Base-by-base conservation (phyloP, 53 echinoderm and acorn worm genomes). In the Mesocentrotus franciscanus region DNA sequence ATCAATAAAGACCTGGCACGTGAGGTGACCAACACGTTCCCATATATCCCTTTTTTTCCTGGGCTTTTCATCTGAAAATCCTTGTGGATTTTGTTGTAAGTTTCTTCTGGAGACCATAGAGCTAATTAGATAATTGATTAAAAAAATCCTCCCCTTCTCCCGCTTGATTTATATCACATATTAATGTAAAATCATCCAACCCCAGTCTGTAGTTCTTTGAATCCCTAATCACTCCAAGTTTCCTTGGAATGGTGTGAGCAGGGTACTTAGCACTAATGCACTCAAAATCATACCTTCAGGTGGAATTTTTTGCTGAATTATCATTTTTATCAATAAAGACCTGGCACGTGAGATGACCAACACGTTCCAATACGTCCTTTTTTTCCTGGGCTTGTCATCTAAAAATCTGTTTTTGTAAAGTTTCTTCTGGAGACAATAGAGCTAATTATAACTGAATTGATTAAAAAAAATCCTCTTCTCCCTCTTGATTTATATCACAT, bases 1-100 rank as follows among this genome's bases (percentile, higher is more conserved):
- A 27, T 26, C n/a, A 26, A 87, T 57, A 1, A 11, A 56, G 58
- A 56, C 13, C n/a, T 87, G 20, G 87, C 87, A 87, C 58, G 27
- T 87, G 87, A 57, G 24, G 27, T 58, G 14, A 33, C 85, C 85
- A 85, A 57, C n/a, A 85, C 85, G 85, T 57, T 85, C 85, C 85
- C n/a, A n/a, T 26, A 8, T 8, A 71, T n/a, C n/a, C 71, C 27
- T n/a, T n/a, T n/a, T n/a, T n/a, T n/a, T n/a, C n/a, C n/a, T n/a
- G 24, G 72, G 22, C 8, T 71, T n/a, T n/a, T n/a, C n/a, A n/a
- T n/a, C n/a, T n/a, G n/a, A n/a, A n/a, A 74, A 27, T 75, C 30
- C n/a, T n/a, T n/a, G n/a, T n/a, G n/a, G n/a, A n/a, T 4, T 75
- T 29, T 20, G 3, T 66, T 18, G 16, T 11, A 66, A 22, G 22